Base-by-base conservation (phyloP, 2,797 vertebrate species). In the Chelonia mydas region DNA sequence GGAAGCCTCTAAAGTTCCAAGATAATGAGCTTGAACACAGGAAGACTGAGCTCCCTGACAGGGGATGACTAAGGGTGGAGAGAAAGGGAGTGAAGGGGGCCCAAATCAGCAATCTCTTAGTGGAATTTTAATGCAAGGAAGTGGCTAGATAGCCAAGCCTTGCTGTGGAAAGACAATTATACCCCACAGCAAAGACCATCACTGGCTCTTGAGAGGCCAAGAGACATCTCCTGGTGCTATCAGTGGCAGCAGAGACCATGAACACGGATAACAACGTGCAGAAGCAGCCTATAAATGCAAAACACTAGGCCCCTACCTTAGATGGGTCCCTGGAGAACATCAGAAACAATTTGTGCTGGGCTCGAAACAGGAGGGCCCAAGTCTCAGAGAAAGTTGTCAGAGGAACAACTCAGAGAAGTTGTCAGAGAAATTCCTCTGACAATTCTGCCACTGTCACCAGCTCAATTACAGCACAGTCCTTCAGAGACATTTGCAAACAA, bases 401-500 rank as follows among this genome's bases (percentile, higher is more conserved):
- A 13, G 80, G 1, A 4, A 11, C 81, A 53, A 49, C 81, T 50
- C 72, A 83, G 61, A 33, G 84, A 84, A 84, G 65, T 21, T 1
- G 0, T 28, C 11, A 7, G 84, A 84, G 76, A 49, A 83, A 33
- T 12, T 90, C 86, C 53, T 0, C 68, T 11, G 96, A 95, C 85
- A 47, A 54, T 47, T 78, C 96, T 61, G 86, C 57, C n/a, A 1
- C 54, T 9, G 76, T 59, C 83, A 83, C 79, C 21, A 65, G 82
- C 89, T 83, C 92, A 74, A 33, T 61, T 23, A n/a, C 59, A 81
- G 86, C 79, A 27, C 55, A 87, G 8, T 96, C 97, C 97, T 95
- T 96, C 65, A 61, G 97, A 98, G 97, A 94, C 97, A 61, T 97
- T 47, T 19, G 87, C 93, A 89, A 84, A 93, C 93, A 94, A 96